Evolutionary conservation across 1,140 invertebrate species (phyloP), one percentile per base, ranked within the genome.

Genomic region (Vanessa tameamea): DNA sequence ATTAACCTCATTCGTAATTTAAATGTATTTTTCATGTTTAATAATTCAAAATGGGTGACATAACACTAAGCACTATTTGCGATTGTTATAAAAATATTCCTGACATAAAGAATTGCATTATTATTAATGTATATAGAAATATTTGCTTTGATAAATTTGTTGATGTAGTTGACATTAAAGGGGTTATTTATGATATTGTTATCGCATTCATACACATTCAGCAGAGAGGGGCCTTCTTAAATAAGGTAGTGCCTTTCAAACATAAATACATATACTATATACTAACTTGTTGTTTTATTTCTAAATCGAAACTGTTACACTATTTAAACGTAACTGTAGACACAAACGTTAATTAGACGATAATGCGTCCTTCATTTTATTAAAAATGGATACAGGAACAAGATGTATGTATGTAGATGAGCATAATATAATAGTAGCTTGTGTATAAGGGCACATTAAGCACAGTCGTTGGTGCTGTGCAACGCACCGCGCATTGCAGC

Each of bases 181-280:
- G 64, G 73, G 82, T 85, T 84, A 81, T 86, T 85, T 88, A 87
- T 80, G 82, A 83, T 63, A 82, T 81, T 82, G 81, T 87, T 85
- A 81, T 78, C 72, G 63, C 80, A 80, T 82, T 84, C 77, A 69
- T 82, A 71, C 77, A 78, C 73, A 81, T 78, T 82, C 82, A 76
- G 80, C 74, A 64, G 78, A 78, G 78, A 79, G 87, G 84, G 86
- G 88, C 88, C 88, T 90, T 88, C 80, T 80, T 84, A 77, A 71
- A 67, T 79, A 83, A 87, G 82, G 81, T 87, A 86, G 84, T 90
- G 90, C 87, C 89, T 91, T 89, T 89, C 89, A 87, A 61, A 81
- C 87, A 88, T 90, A 91, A 91, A 91, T 83, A 85, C 85, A 84
- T 82, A 85, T 86, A 87, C 84, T 83, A 82, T 85, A 82, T 83